These are phyloP conservation scores for Chironomus tentans DNA, from an alignment of 2,888 invertebrate genomes.

Conservation along the genomic window DNA sequence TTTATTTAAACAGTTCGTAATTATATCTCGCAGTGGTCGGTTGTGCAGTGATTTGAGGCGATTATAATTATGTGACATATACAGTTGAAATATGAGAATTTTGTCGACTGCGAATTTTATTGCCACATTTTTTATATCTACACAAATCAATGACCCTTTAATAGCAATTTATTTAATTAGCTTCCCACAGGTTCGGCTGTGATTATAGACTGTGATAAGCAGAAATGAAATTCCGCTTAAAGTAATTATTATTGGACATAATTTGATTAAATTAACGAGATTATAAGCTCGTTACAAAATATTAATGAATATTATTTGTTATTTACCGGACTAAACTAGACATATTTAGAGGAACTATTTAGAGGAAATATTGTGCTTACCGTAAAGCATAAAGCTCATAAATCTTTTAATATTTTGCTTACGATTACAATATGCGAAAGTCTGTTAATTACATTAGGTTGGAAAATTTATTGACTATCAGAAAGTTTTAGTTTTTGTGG, in stretches of 20 bases:
- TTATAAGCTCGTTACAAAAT: background rate
- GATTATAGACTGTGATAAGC: background rate
- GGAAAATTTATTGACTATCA: too few relatives aligned
- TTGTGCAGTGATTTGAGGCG: background rate
- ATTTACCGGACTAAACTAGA: too few relatives aligned
- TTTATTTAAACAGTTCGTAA: background rate
- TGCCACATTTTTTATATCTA: background rate
- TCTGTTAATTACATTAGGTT: too few relatives aligned
- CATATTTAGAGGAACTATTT: too few relatives aligned
- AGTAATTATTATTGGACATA: background rate
- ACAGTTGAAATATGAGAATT: background rate
- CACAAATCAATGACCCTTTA: background rate
- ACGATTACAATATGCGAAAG: too few relatives aligned
- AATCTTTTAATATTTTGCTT: too few relatives aligned
- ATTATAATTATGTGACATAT: background rate
- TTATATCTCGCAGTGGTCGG: background rate
- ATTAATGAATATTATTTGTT: too few relatives aligned
- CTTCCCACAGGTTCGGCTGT: background rate
- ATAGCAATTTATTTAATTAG: background rate
- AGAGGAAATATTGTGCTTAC: too few relatives aligned
- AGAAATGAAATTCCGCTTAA: background rate
- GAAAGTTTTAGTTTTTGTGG: too few relatives aligned
- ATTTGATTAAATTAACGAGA: background rate
- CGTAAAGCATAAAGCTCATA: too few relatives aligned
- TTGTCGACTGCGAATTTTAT: background rate